Percentiles rank a stretch among this genome's conserved stretches.
Conservation (phyloP, 2,797 vertebrate species). For the Anguilla obscura region DNA sequence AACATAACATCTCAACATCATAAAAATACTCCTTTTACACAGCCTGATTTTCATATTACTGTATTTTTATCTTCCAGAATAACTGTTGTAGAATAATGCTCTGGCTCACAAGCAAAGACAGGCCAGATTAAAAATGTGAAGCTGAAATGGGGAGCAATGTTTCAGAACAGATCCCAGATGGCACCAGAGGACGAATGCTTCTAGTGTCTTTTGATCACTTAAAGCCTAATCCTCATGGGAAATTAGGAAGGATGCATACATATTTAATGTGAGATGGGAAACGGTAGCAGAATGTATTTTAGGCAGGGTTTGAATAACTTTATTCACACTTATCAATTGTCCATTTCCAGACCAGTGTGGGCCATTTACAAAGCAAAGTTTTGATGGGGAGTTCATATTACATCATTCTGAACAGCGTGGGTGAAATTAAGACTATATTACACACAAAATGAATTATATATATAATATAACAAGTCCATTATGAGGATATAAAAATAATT, state of each 20-base stretch:
- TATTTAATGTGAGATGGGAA: not conserved
- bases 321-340: slow-evolving; percentile 14
- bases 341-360: slow-evolving; percentile 26
- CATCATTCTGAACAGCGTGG: not conserved
- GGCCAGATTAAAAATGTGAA: too few relatives aligned
- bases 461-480: not conserved
- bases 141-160: not conserved
- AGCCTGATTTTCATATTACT: too few relatives aligned
- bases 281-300: not conserved
- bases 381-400: not conserved
- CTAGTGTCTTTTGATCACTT: not conserved
- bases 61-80: too few relatives aligned
- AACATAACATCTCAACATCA: too few relatives aligned
- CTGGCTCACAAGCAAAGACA: too few relatives aligned
- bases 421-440: slow-evolving; percentile 17
- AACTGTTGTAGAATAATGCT: too few relatives aligned
- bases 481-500: too few relatives aligned
- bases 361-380: slow-evolving; percentile 17
- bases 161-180: not conserved
- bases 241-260: not conserved
- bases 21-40: too few relatives aligned
- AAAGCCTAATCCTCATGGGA: not conserved
- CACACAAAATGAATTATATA: not conserved
- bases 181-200: not conserved
- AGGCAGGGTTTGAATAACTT: slow-evolving; percentile 17